Evolutionary conservation across 2,888 invertebrate species (phyloP).

Genomic region (Yponomeuta sedellus): DNA sequence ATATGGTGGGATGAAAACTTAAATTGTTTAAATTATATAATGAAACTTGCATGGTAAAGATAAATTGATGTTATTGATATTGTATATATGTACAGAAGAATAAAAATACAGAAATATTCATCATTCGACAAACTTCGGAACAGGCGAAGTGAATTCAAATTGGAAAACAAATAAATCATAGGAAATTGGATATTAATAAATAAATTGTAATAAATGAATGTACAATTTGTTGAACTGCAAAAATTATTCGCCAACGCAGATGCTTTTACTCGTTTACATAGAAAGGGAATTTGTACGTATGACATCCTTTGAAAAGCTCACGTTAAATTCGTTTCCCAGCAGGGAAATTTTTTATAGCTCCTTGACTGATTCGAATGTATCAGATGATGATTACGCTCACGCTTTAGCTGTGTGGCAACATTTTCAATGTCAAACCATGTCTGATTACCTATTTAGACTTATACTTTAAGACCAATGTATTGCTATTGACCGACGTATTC

Average conservation of each 20-base stretch:
- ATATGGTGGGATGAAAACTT: too few species aligned
- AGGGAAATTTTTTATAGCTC: slow-evolving; percentile 22
- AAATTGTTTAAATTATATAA: too few species aligned
- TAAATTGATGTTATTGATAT: too few species aligned
- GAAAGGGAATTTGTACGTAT: slow-evolving; percentile 29
- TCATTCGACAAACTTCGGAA: too few species aligned
- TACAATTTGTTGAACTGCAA: slow-evolving; percentile 19
- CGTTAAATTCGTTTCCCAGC: slow-evolving; percentile 23
- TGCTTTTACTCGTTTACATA: slow-evolving; percentile 19
- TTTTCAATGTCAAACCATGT: too few species aligned
- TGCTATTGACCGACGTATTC: slow-evolving; percentile 30
- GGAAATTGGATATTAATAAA: too few species aligned
- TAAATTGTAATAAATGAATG: too few species aligned
- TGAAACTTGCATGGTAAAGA: too few species aligned
- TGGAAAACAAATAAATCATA: too few species aligned
- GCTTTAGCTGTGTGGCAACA: slow-evolving; percentile 30
- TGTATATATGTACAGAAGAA: too few species aligned
- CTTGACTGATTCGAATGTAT: slow-evolving; percentile 20
- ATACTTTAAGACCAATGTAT: slow-evolving; percentile 34
- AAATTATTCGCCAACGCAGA: slow-evolving; percentile 17
- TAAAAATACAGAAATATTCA: too few species aligned
- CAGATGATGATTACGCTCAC: slow-evolving; percentile 26
- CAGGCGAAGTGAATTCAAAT: too few species aligned
- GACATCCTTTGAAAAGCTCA: slow-evolving; percentile 21
- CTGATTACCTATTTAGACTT: slow-evolving; percentile 34